phyloP scores from a whole-genome alignment of 1,140 invertebrate species.

The Hypsibius dujardini region DNA sequence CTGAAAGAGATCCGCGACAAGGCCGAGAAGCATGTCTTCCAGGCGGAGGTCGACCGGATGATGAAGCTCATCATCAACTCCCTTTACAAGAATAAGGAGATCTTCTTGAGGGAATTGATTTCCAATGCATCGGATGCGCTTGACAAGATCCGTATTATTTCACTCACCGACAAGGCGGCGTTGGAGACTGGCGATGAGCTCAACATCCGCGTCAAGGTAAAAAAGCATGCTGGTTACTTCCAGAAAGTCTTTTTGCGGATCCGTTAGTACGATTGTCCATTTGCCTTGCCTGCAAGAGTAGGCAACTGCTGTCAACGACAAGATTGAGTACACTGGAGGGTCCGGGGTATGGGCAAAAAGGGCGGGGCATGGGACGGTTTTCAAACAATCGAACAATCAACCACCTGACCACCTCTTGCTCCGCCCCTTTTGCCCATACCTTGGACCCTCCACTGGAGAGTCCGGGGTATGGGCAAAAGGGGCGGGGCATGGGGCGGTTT shows the following conservation, averaged over 20 bases:
- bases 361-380: not conserved
- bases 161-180: constrained; percentile 63
- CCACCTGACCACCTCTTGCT: no score
- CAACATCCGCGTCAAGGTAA: constrained; percentile 69
- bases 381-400: no score
- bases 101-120: constrained; percentile 88
- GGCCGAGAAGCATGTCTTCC: constrained; percentile 80
- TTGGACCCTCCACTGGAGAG: no score
- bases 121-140: constrained; percentile 89
- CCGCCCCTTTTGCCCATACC: no score
- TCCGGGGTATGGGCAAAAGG: no score
- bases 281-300: no score
- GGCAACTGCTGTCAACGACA: no score
- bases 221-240: constrained; percentile 18
- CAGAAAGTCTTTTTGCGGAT: not conserved
- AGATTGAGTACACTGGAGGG: no score
- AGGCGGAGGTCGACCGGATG: constrained; percentile 94
- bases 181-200: constrained; percentile 54
- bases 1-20: constrained; percentile 74
- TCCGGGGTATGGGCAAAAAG: not conserved
- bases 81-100: constrained; percentile 94
- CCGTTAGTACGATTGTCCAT: constrained; percentile 13
- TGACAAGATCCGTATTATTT: constrained; percentile 80
- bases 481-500: no score
- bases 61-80: constrained; percentile 99